Conservation (phyloP, 1,140 invertebrate species). For the Dreissena rostriformis region DNA sequence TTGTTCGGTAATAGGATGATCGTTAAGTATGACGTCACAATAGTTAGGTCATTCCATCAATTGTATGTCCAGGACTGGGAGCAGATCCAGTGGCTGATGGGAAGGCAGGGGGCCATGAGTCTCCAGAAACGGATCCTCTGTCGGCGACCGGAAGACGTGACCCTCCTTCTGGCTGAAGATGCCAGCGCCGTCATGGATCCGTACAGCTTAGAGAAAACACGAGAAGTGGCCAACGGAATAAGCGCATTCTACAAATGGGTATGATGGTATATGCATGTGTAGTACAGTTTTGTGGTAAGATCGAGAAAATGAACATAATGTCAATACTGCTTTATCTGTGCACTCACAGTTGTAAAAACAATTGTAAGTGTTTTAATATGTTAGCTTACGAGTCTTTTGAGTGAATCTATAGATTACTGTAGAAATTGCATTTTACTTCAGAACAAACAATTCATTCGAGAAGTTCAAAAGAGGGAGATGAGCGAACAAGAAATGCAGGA, state of each 20-base stretch:
- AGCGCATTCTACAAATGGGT: conserved; percentile 70
- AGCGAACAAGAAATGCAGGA: conserved; percentile 13
- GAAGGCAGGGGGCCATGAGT: conserved; percentile 59
- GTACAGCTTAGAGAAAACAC: conserved; percentile 61
- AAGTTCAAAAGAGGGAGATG: conserved; percentile 18
- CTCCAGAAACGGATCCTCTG: conserved; percentile 62
- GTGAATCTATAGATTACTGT: background rate
- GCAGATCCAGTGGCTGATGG: conserved; percentile 63
- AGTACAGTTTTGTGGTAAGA: background rate
- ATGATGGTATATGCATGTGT: background rate
- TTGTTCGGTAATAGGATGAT: background rate
- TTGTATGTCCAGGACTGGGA: conserved; percentile 66
- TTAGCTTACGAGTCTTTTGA: background rate
- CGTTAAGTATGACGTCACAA: background rate
- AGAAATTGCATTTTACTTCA: conserved; percentile 1
- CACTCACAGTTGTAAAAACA: background rate
- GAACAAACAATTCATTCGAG: conserved; percentile 39
- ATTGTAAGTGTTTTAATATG: too few relatives aligned
- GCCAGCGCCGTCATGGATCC: conserved; percentile 59
- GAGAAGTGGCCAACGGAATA: conserved; percentile 65
- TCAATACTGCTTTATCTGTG: background rate
- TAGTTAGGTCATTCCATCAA: background rate
- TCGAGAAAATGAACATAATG: background rate
- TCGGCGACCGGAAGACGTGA: conserved; percentile 62
- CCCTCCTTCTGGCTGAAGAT: conserved; percentile 50